A percentile compares a stretch with the other conserved stretches of the same genome.
phyloP scores from a whole-genome alignment of 2,113 vertebrate genomes.

The Protomyctophum bolini region DNA sequence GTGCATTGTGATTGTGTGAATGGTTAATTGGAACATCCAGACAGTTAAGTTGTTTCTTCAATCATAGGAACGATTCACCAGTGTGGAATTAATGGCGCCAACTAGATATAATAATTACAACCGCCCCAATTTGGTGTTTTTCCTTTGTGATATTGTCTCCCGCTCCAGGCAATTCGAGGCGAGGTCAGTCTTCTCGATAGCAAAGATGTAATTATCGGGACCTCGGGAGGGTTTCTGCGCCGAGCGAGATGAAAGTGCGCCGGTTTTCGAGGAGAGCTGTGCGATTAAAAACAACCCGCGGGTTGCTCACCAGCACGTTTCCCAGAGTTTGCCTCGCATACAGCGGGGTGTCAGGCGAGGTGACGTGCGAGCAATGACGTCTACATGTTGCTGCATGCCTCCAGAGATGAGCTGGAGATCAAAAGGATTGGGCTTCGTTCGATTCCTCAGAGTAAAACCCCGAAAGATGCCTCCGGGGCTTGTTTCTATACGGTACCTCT shows the following conservation, averaged over 20 bases:
- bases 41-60: background rate
- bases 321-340: background rate
- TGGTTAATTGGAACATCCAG: background rate
- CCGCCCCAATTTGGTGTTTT: too few species aligned
- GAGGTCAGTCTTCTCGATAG: background rate
- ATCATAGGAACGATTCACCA: too few species aligned
- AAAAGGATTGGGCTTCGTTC: constrained; percentile 59
- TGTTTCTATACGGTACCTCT: constrained; percentile 36
- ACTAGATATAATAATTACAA: too few species aligned
- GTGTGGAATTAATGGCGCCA: too few species aligned
- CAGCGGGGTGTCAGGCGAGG: constrained; percentile 29
- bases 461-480: constrained; percentile 49
- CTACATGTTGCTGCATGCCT: constrained; percentile 40
- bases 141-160: background rate
- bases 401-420: constrained; percentile 50
- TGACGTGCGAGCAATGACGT: constrained; percentile 26
- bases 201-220: background rate
- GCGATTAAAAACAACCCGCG: constrained; percentile 28
- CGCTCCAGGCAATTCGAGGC: constrained; percentile 5
- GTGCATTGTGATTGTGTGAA: background rate
- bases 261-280: constrained; percentile 19
- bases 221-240: background rate
- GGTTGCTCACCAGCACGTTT: background rate
- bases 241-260: constrained; percentile 40
- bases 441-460: constrained; percentile 51